Evolutionary conservation across 2,888 invertebrate species (phyloP), one percentile per base, ranked within the genome.

Genomic region (Elgonia sp.): DNA sequence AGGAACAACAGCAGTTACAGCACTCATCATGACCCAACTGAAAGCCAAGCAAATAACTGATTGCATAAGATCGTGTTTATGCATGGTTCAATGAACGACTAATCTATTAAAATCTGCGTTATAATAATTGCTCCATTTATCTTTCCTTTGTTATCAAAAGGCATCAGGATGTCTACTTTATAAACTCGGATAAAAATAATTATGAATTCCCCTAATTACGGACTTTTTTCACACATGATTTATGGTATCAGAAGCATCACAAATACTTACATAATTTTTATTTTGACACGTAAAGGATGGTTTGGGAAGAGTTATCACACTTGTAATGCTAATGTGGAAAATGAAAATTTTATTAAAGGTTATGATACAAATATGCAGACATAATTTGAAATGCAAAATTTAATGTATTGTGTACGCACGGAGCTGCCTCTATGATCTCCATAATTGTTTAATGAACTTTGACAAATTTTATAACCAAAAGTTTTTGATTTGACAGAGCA

Each of bases 241-340:
- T 73, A 70, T 73, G 62, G 42, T 55, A 62, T 53, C 14, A 63
- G 50, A 70, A 40, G 55, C 53, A 72, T 62, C 53, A 18, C 20
- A 42, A 5, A 18, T 63, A 79, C 82, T 70, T 82, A 94, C 94
- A 29, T 92, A 91, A 84, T 93, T 90, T 91, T 81, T 81, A 50
- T 93, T 93, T 92, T 93, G 16, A 92, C 91, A 42, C 29, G 94
- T 90, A 75, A 93, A 82, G n/a, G 93, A 92, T 39, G 79, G 89
- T n/a, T 39, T 60, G 9, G 83, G 79, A 21, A 21, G 29, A 53
- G 88, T 39, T 84, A 89, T 86, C 86, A 65, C 76, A 90, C 40
- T 86, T 75, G 29, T 1, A 29, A 29, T 29, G 29, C 29, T 29
- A 29, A 29, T 1, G 29, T n/a, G 69, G 76, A 67, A 55, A 62